A percentile compares a stretch with the other conserved stretches of the same genome.
These are phyloP conservation scores for Cryptocephalus moraei DNA, from an alignment of 2,888 invertebrate genomes.

Conservation along the genomic window DNA sequence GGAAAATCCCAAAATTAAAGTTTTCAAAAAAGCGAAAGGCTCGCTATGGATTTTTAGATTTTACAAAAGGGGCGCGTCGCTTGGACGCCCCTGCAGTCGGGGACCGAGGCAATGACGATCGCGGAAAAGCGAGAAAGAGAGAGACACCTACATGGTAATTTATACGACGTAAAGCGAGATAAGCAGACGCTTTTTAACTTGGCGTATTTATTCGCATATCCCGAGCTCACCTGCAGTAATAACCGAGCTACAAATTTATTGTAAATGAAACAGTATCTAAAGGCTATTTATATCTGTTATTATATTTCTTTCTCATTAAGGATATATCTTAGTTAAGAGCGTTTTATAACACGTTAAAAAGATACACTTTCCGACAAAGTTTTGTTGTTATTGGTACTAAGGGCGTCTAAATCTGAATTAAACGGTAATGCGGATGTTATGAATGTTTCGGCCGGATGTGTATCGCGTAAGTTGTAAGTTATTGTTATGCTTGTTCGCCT, in stretches of 20 bases:
- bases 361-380: constrained; percentile 16
- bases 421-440: constrained; percentile 14
- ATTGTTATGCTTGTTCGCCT: constrained; percentile 13
- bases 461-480: constrained; percentile 5
- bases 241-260: constrained; percentile 31
- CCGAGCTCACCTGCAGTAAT: constrained; percentile 27
- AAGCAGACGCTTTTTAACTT: constrained; percentile 9
- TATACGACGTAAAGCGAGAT: constrained; percentile 12
- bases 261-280: constrained; percentile 36
- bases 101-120: too few species aligned
- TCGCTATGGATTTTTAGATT: too few species aligned
- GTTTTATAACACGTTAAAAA: constrained; percentile 13
- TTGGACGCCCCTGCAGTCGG: too few species aligned
- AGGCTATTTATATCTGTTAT: constrained; percentile 35
- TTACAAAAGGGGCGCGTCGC: too few species aligned
- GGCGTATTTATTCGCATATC: neutral
- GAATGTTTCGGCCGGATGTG: constrained; percentile 8
- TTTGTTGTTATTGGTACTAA: constrained; percentile 16
- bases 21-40: too few species aligned
- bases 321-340: constrained; percentile 30
- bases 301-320: constrained; percentile 34
- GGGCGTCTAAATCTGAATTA: constrained; percentile 17
- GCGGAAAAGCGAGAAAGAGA: neutral
- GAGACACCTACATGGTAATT: constrained; percentile 15
- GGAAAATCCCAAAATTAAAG: too few species aligned